Conservation (phyloP, 1,140 invertebrate genomes). For the Caenorhabditis latens region DNA sequence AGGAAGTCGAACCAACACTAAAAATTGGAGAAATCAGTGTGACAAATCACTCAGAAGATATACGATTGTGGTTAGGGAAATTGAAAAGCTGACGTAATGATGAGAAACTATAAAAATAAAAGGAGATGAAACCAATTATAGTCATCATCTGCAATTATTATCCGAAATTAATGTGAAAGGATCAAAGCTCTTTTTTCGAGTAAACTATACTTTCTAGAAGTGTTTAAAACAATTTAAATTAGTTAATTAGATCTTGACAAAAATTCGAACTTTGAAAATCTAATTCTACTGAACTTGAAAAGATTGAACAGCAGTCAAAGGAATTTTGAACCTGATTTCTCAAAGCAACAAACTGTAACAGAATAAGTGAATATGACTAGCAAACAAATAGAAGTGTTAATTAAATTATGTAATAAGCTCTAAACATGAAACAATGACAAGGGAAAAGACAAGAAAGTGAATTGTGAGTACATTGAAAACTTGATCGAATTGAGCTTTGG, state of each 20-base stretch:
- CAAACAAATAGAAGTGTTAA: too few species aligned
- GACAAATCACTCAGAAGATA: too few species aligned
- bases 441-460: not conserved
- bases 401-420: too few species aligned
- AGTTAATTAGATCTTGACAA: too few species aligned
- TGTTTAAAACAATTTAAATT: too few species aligned
- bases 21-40: too few species aligned
- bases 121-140: not conserved
- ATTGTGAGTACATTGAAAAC: not conserved
- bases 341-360: not conserved
- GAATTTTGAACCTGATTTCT: not conserved
- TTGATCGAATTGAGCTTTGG: not conserved
- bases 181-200: constrained; percentile 11
- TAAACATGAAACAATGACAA: not conserved
- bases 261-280: too few species aligned
- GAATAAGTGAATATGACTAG: too few species aligned
- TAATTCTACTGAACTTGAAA: too few species aligned
- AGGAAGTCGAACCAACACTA: too few species aligned
- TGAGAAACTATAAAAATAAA: not conserved
- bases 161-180: not conserved
- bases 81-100: not conserved
- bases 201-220: not conserved
- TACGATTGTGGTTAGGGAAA: too few species aligned
- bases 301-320: too few species aligned
- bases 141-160: not conserved